Evolutionary conservation across 2,797 vertebrate species (phyloP).

Genomic region (Gorsachius magnificus): DNA sequence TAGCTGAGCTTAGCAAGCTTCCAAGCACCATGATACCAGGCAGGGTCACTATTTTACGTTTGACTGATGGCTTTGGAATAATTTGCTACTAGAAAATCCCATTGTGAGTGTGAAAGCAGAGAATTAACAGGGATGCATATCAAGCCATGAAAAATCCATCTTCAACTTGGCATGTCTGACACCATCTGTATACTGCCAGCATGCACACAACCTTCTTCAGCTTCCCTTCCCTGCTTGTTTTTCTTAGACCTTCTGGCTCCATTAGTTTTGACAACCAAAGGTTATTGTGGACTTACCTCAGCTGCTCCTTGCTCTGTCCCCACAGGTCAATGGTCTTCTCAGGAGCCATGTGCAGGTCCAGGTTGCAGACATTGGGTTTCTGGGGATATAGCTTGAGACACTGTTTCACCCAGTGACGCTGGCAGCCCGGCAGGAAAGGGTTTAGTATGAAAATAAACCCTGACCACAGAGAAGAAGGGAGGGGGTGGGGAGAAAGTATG

Average conservation of each 20-base stretch:
- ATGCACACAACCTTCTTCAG: background rate
- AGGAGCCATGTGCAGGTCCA: slow-evolving; percentile 92
- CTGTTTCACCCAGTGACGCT: slow-evolving; percentile 89
- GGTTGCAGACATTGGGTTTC: slow-evolving; percentile 94
- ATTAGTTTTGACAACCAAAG: background rate
- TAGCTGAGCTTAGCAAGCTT: background rate
- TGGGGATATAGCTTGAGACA: slow-evolving; percentile 89
- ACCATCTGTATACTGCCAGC: background rate
- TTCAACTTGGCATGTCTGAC: background rate
- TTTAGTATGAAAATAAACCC: slow-evolving; percentile 94
- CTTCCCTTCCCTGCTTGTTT: background rate
- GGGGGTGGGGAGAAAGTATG: background rate
- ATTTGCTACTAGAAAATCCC: background rate
- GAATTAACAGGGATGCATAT: background rate
- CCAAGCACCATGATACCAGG: background rate
- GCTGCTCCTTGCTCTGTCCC: slow-evolving; percentile 81
- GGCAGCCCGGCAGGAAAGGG: slow-evolving; percentile 88
- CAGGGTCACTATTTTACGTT: background rate
- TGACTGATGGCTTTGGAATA: background rate
- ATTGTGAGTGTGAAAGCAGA: background rate
- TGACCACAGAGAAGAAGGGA: slow-evolving; percentile 47
- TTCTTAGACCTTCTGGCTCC: background rate
- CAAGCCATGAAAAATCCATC: background rate
- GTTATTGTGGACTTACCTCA: slow-evolving; percentile 74
- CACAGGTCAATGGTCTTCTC: slow-evolving; percentile 87